Conservation (phyloP, 2,113 vertebrate species). For the Sapajus apella region DNA sequence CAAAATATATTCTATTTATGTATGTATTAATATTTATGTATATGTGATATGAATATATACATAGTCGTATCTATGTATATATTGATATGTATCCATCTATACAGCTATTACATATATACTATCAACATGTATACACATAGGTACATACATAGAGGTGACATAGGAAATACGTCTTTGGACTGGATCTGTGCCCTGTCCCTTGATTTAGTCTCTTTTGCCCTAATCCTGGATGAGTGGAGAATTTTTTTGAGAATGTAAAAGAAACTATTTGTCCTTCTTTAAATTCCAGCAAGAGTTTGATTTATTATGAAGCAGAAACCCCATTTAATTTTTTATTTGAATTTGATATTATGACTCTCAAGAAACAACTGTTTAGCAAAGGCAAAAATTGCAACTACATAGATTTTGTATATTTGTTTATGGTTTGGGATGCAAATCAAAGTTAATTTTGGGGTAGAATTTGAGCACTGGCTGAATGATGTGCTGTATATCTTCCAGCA, state of each 20-base stretch:
- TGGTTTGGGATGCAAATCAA: neutral
- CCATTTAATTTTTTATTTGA: constrained; percentile 1
- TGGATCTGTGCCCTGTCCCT: neutral
- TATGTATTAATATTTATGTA: neutral
- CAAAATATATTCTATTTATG: neutral
- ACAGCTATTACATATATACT: neutral
- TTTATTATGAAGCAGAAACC: constrained; percentile 47
- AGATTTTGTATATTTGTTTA: neutral
- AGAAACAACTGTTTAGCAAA: neutral
- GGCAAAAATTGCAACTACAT: neutral
- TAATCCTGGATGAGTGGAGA: neutral
- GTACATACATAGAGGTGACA: neutral
- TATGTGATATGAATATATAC: too few species aligned
- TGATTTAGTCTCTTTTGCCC: neutral
- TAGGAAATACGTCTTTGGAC: neutral
- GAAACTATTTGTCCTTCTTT: neutral
- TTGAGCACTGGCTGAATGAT: neutral
- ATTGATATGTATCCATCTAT: neutral
- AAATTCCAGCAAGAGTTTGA: constrained; percentile 35
- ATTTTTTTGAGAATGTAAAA: neutral
- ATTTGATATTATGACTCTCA: neutral
- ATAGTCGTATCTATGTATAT: neutral
- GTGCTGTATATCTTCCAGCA: neutral
- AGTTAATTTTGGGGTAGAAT: neutral
- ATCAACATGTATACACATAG: neutral